Evolutionary conservation across 2,888 invertebrate species (phyloP), one percentile per base, ranked within the genome.

Genomic region (Tiliacea aurago): DNA sequence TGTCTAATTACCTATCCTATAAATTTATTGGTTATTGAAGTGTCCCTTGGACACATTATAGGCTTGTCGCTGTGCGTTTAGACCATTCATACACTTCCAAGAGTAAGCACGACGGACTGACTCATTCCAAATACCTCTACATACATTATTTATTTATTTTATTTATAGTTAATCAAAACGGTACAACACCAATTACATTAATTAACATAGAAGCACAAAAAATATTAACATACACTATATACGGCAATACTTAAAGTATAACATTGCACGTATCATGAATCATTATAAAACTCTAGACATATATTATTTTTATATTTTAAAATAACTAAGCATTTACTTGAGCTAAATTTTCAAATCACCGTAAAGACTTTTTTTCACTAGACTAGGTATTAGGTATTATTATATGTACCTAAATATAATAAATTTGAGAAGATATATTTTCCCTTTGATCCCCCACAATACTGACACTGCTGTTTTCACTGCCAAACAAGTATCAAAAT

Each of bases 321-420:
- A 33, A 56, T 56, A 56, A 33, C 55, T 28, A 55, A 41, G 11
- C 23, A 41, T 55, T 37, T 59, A 41, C 13, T 41, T 66, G 23
- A 69, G 61, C 61, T 43, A 28, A n/a, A 43, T 64, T 45, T 65
- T 13, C 9, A 45, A 49, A 63, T 63, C 49, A 49, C 61, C 43
- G 1, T n/a, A 37, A 13, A 18, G 13, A 55, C 37, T 56, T 9
- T 7, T 56, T 9, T 7, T 59, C 15, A 28, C 28, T 28, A 28
- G 28, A 28, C 28, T 28, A 28, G 28, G 28, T 28, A n/a, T n/a
- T n/a, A n/a, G n/a, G n/a, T n/a, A n/a, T n/a, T n/a, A n/a, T n/a
- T n/a, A 13, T 23, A 37, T 4, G 37, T 37, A 37, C 37, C 37
- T 37, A n/a, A n/a, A n/a, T n/a, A n/a, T n/a, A n/a, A 43, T 33